Evolutionary conservation across 2,888 invertebrate species (phyloP), one percentile per base, ranked within the genome.

Genomic region (Priapulus caudatus): DNA sequence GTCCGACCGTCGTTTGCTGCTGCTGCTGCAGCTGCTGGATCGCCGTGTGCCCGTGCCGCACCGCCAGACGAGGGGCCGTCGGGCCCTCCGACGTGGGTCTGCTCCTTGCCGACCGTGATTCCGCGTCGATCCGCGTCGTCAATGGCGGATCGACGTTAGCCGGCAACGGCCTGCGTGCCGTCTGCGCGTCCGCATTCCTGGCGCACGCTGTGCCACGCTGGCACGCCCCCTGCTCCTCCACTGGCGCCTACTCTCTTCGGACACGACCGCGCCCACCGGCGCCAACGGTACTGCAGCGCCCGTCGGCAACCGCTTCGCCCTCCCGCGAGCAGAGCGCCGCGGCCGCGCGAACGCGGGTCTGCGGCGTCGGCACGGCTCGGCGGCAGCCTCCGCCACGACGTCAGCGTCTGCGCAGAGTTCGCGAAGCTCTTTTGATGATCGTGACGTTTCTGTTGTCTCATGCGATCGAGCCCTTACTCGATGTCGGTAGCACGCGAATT

Each of bases 391-490:
- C n/a, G 10, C 33, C n/a, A 10, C 33, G 10, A 10, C n/a, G n/a
- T 10, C n/a, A 33, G n/a, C 10, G 33, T 33, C n/a, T n/a, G n/a
- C 10, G 10, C n/a, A n/a, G 10, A 33, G 33, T n/a, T 33, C 33
- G n/a, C 33, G 33, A 33, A 33, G 10, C 33, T 33, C 33, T 33
- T n/a, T 33, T 33, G 10, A 33, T 10, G 10, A 33, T n/a, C 10
- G 33, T 33, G 33, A 33, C 33, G n/a, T 33, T n/a, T 33, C n/a
- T 33, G 33, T n/a, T 33, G 33, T 33, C n/a, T n/a, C 33, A 33
- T 33, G 10, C 33, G 10, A 33, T 33, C 33, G 10, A 33, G n/a
- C n/a, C 33, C 10, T 33, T 33, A 10, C 33, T 33, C 33, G 10
- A 33, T 33, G 10, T 33, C 33, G n/a, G 33, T n/a, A 10, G n/a